Evolutionary conservation across 2,888 invertebrate species (phyloP).

Genomic region (Archips crataeganus): DNA sequence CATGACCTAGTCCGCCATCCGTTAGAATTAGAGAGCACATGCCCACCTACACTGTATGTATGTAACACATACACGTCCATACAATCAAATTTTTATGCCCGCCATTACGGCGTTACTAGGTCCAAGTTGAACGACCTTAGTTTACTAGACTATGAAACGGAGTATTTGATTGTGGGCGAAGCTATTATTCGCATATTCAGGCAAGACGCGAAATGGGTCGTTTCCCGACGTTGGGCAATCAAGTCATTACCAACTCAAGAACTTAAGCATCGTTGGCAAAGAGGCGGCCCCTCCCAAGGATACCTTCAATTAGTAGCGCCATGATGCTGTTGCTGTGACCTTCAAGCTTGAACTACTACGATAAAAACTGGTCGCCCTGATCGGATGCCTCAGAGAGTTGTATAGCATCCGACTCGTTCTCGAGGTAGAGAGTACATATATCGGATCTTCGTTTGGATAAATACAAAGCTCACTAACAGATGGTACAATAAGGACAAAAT

Average conservation of each 20-base stretch:
- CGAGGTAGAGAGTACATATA: too few relatives aligned
- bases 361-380: too few relatives aligned
- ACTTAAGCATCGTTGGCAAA: neutral
- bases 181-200: neutral
- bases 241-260: neutral
- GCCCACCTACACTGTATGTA: neutral
- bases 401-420: too few relatives aligned
- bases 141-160: constrained; percentile 17
- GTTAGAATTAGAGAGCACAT: constrained; percentile 18
- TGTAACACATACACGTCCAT: constrained; percentile 1
- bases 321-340: too few relatives aligned
- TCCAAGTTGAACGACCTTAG: constrained; percentile 38
- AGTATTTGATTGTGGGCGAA: constrained; percentile 20
- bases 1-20: constrained; percentile 35
- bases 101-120: constrained; percentile 33
- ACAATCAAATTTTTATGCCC: constrained; percentile 23
- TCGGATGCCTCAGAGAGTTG: too few relatives aligned
- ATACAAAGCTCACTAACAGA: too few relatives aligned
- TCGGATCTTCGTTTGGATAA: too few relatives aligned
- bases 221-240: neutral
- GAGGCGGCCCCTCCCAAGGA: too few relatives aligned
- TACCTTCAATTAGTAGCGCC: too few relatives aligned
- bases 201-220: neutral
- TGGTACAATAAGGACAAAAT: too few relatives aligned
- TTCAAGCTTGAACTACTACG: too few relatives aligned